phyloP scores from a whole-genome alignment of 2,797 vertebrate species.

The Darevskia nairensis region DNA sequence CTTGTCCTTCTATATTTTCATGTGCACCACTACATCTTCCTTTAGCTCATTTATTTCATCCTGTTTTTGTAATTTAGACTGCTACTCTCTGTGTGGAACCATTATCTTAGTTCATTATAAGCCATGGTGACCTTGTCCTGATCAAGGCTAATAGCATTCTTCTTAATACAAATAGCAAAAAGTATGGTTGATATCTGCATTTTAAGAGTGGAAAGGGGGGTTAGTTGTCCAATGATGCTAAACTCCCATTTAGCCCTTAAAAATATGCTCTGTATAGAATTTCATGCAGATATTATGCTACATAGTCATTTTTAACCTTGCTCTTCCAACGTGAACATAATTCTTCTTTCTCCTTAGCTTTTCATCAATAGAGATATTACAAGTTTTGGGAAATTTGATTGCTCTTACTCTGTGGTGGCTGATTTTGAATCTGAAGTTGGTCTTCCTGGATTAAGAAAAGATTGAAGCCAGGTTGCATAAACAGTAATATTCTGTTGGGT shows the following conservation, averaged over 20 bases:
- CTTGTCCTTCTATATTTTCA: constrained; percentile 32
- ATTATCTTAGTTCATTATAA: constrained; percentile 32
- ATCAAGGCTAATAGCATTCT: constrained; percentile 2
- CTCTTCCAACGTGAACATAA: background rate
- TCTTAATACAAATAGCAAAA: constrained; percentile 14
- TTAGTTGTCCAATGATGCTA: constrained; percentile 12
- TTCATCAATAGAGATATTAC: background rate
- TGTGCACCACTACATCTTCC: constrained; percentile 16
- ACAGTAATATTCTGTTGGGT: background rate
- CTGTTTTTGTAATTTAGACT: constrained; percentile 19
- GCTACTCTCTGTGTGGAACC: constrained; percentile 10
- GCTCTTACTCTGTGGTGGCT: background rate
- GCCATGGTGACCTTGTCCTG: constrained; percentile 22
- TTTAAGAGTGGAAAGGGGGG: background rate
- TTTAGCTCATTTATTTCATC: constrained; percentile 23
- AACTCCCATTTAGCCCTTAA: background rate
- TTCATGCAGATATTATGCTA: constrained; percentile 10
- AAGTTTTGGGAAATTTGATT: background rate
- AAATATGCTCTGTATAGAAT: constrained; percentile 17
- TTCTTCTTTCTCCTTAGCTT: background rate
- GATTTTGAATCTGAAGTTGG: background rate
- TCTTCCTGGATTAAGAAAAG: background rate
- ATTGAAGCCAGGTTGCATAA: background rate
- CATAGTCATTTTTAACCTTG: constrained; percentile 1
- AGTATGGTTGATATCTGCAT: constrained; percentile 8